Percentiles rank a stretch among this genome's conserved stretches.
Conservation (phyloP, 35 echinoderm and acorn worm species). For the Ptychodera flava region DNA sequence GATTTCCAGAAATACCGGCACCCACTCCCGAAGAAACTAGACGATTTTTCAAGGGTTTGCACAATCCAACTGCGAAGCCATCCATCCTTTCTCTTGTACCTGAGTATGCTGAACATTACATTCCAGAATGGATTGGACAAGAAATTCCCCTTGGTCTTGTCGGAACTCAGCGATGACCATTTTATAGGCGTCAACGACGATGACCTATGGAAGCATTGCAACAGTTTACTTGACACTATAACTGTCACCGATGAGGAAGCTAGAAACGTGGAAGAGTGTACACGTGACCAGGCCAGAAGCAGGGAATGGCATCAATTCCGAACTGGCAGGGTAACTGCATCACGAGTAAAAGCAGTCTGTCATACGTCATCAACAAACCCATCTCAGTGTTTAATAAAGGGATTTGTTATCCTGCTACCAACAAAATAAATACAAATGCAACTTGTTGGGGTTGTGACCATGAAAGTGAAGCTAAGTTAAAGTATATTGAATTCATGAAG, state of each 20-base stretch:
- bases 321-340: conserved; percentile 56
- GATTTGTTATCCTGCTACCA: conserved; percentile 45
- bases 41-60: neutral
- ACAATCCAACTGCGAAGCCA: neutral
- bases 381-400: conserved; percentile 33
- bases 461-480: conserved; percentile 5
- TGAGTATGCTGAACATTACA: neutral
- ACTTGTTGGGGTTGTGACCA: neutral
- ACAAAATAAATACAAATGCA: conserved; percentile 34
- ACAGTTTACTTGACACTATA: neutral
- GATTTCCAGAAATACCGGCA: neutral
- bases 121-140: neutral
- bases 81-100: neutral
- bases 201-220: neutral
- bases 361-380: conserved; percentile 43
- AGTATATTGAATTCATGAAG: conserved; percentile 16
- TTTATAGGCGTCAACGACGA: neutral
- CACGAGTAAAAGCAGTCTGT: conserved; percentile 33
- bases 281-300: conserved; percentile 10
- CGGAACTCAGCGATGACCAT: neutral
- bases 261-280: conserved; percentile 4
- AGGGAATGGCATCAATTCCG: conserved; percentile 43
- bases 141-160: neutral
- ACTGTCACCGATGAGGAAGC: conserved; percentile 10
- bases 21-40: neutral